These are phyloP conservation scores for Anableps anableps DNA, from an alignment of 2,797 vertebrate species.

Conservation along the genomic window DNA sequence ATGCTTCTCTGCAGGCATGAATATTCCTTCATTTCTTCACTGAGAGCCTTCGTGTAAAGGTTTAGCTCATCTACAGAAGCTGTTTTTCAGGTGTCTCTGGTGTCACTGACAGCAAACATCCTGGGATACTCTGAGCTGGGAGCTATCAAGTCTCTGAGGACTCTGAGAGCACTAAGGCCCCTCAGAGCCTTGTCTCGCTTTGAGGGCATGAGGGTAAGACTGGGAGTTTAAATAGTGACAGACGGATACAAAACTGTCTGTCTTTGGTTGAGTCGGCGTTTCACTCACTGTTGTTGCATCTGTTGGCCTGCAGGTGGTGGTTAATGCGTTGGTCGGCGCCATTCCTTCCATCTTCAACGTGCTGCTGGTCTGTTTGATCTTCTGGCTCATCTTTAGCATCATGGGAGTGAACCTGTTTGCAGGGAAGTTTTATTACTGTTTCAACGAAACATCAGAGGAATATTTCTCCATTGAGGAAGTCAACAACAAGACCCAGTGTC, in stretches of 20 bases:
- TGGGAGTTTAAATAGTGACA: neutral
- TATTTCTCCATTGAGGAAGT: constrained; percentile 60
- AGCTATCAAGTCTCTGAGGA: constrained; percentile 93
- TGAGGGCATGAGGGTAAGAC: constrained; percentile 94
- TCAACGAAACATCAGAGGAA: constrained; percentile 85
- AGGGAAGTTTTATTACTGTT: constrained; percentile 91
- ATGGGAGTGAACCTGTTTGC: constrained; percentile 97
- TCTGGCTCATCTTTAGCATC: constrained; percentile 97
- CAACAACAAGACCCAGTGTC: constrained; percentile 87
- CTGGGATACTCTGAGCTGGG: constrained; percentile 93
- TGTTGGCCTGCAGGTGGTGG: constrained; percentile 62
- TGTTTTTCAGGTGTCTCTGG: constrained; percentile 88
- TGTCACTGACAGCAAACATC: constrained; percentile 92
- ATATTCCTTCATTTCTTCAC: neutral
- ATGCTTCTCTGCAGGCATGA: neutral
- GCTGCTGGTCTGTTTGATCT: constrained; percentile 93
- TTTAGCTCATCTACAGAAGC: constrained; percentile 16
- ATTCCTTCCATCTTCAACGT: constrained; percentile 97
- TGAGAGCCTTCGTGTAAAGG: neutral
- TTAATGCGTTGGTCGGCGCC: constrained; percentile 87
- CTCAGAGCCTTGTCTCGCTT: constrained; percentile 93
- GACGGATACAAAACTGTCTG: neutral
- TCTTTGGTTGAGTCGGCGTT: neutral
- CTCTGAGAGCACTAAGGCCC: constrained; percentile 90
- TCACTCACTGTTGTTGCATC: neutral